Percentiles rank a stretch among this genome's conserved stretches.
These are phyloP conservation scores for Nasonovia ribisnigri DNA, from an alignment of 2,888 invertebrate species.

Conservation along the genomic window DNA sequence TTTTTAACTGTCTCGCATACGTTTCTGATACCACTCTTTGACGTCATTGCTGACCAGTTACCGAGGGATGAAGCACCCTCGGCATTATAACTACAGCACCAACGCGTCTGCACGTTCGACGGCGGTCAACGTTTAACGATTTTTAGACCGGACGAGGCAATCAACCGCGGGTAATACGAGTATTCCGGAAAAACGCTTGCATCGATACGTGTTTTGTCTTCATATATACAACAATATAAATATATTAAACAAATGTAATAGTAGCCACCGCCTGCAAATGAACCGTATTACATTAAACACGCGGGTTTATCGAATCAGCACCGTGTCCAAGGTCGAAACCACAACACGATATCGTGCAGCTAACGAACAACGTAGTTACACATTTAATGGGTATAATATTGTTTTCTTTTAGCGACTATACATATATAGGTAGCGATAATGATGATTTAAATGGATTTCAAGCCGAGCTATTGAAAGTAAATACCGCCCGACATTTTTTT, in stretches of 20 bases:
- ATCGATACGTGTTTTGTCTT: not conserved
- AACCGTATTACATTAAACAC: not conserved
- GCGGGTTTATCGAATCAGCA: constrained; percentile 1
- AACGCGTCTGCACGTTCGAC: not conserved
- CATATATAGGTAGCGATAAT: too few relatives aligned
- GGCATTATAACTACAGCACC: not conserved
- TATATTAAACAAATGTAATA: not conserved
- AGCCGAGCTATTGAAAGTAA: constrained; percentile 39
- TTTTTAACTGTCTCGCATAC: not conserved
- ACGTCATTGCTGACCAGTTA: not conserved
- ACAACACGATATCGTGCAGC: not conserved
- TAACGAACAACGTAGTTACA: not conserved
- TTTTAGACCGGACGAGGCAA: not conserved
- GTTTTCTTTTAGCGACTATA: not conserved
- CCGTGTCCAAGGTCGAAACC: constrained; percentile 51
- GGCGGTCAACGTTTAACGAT: constrained; percentile 2
- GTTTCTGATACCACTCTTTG: not conserved
- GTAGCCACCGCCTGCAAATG: not conserved
- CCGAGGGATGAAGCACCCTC: not conserved
- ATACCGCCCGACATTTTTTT: constrained; percentile 37
- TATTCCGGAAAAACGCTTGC: not conserved
- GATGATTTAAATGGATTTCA: constrained; percentile 1
- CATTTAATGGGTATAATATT: not conserved
- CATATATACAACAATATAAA: not conserved
- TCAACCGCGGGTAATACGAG: not conserved